Evolutionary conservation across 2,888 invertebrate species (phyloP), one percentile per base, ranked within the genome.

Genomic region (Caenorhabditis auriculariae): DNA sequence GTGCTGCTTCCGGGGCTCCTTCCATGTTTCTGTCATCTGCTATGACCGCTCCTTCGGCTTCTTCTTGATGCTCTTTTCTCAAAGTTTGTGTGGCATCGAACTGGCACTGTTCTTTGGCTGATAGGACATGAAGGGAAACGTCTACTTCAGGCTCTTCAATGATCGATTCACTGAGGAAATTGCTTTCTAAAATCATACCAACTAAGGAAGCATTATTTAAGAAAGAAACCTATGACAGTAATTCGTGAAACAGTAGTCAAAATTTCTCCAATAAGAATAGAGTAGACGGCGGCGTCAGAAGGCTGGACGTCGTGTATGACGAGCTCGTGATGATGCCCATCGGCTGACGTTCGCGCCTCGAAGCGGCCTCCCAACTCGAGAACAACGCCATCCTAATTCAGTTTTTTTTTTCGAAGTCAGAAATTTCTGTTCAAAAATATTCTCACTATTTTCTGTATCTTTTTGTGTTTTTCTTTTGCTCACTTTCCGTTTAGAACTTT

Each of bases 161-260:
- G 28, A 71, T 66, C 28, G 61, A 54, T 46, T 71, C 68, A 39
- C 59, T 63, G 24, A 70, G 62, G 27, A 70, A 23, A 52, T 70
- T 67, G n/a, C 59, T 39, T 29, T 66, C 69, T 58, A 48, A 19
- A 55, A 62, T 9, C 1, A 19, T n/a, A 26, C 24, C 9, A 6
- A 1, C 5, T n/a, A 5, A 44, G 17, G 24, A 26, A 2, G n/a
- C 17, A 42, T 42, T 1, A 21, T 42, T 2, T 42, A 15, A n/a
- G 28, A 45, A 24, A 45, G 12, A 45, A 12, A 69, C 65, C 67
- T 26, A 73, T 48, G 5, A 75, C 70, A 28, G 57, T 67, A 38
- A 76, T 70, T 38, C 65, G 65, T 3, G 77, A 74, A 23, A 77
- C 76, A 7, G 73, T 60, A 23, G 70, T 66, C 38, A 60, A 68